Conservation (phyloP, 2,888 invertebrate genomes). For the Dryobotodes eremita region DNA sequence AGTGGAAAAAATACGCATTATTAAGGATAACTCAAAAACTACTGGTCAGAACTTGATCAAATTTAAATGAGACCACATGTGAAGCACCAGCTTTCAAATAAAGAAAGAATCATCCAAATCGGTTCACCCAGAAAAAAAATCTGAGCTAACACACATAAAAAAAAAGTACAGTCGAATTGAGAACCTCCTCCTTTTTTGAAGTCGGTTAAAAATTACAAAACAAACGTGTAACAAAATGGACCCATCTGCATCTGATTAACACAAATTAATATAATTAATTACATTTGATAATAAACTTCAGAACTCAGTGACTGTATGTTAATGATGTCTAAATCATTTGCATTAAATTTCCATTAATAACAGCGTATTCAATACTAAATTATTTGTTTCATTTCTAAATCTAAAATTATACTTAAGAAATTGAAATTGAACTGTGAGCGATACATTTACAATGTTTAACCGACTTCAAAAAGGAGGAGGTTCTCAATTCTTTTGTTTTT, state of each 20-base stretch:
- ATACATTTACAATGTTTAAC: background rate
- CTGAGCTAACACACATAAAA: no score
- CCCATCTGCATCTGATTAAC: constrained; percentile 56
- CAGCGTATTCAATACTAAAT: constrained; percentile 32
- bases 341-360: constrained; percentile 52
- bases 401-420: background rate
- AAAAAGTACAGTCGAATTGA: no score
- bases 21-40: no score
- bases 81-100: no score
- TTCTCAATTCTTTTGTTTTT: no score
- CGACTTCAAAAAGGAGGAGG: no score
- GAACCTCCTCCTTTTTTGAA: no score
- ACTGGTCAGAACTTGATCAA: no score
- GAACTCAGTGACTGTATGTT: constrained; percentile 46
- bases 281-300: constrained; percentile 48
- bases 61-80: no score
- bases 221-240: constrained; percentile 31
- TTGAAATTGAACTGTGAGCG: background rate
- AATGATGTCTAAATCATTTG: constrained; percentile 49
- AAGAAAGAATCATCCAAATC: no score
- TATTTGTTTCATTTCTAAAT: constrained; percentile 29
- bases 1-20: no score
- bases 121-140: no score
- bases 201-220: constrained; percentile 60
- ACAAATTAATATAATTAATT: constrained; percentile 64